A percentile compares a stretch with the other conserved stretches of the same genome.
Conservation (phyloP, 2,888 invertebrate genomes). For the Arrhopalites spinosus region DNA sequence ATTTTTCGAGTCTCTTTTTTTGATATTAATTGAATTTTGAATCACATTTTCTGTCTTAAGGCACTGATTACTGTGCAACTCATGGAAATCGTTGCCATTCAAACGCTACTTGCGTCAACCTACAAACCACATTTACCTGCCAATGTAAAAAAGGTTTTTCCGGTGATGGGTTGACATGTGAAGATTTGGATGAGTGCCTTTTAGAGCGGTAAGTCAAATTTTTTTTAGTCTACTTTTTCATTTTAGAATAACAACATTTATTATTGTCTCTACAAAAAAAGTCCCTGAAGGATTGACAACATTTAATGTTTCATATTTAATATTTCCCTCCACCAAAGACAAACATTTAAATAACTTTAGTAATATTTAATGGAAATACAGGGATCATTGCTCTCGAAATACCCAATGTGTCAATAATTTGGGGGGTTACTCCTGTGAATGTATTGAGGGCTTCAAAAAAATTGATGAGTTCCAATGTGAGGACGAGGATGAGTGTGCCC, state of each 20-base stretch:
- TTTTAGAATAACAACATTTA: too few species aligned
- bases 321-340: too few species aligned
- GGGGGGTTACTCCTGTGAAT: constrained; percentile 83
- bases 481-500: constrained; percentile 76
- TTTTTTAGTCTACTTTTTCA: too few species aligned
- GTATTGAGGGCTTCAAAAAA: constrained; percentile 76
- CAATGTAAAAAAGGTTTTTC: constrained; percentile 88
- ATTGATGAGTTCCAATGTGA: constrained; percentile 72
- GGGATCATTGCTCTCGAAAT: constrained; percentile 81
- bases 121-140: constrained; percentile 87
- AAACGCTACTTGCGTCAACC: constrained; percentile 89
- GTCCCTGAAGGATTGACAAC: too few species aligned
- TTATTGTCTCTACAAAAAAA: too few species aligned
- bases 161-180: constrained; percentile 75
- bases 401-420: constrained; percentile 81
- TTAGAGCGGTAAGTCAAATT: constrained; percentile 64
- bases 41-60: constrained; percentile 62
- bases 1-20: too few species aligned
- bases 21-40: too few species aligned
- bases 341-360: too few species aligned
- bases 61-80: constrained; percentile 85
- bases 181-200: constrained; percentile 85
- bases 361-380: too few species aligned
- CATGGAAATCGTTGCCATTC: constrained; percentile 82
- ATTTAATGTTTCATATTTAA: too few species aligned